phyloP scores from a whole-genome alignment of 2,113 vertebrate genomes.

The Romanogobio albipinnatus region DNA sequence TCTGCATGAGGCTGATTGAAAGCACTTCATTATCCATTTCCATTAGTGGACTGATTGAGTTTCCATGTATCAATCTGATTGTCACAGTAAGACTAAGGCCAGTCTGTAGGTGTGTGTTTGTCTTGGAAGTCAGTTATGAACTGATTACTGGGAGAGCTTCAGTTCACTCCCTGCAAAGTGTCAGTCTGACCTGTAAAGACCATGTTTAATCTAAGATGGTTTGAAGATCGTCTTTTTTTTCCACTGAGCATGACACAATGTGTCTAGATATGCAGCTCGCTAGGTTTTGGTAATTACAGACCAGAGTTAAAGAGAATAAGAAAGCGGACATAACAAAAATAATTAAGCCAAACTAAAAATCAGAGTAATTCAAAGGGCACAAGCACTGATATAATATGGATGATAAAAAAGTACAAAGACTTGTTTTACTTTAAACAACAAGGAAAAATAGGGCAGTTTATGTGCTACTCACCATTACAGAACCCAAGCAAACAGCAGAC shows the following conservation, averaged over 20 bases:
- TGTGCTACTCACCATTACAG: slow-evolving; percentile 40
- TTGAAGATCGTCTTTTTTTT: background rate
- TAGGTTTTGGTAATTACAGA: background rate
- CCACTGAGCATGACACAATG: background rate
- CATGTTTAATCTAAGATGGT: background rate
- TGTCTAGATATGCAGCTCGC: background rate
- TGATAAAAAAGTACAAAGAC: background rate
- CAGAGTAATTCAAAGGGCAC: background rate
- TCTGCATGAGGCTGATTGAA: slow-evolving; percentile 30
- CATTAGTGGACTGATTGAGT: slow-evolving; percentile 26
- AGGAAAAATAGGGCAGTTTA: background rate
- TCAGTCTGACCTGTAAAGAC: background rate
- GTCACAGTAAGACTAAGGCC: slow-evolving; percentile 27
- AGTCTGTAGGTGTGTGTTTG: slow-evolving; percentile 29
- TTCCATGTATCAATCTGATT: slow-evolving; percentile 41
- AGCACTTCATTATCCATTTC: slow-evolving; percentile 49
- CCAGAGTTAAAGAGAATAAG: background rate
- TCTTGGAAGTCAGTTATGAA: slow-evolving; percentile 18
- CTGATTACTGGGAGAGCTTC: slow-evolving; percentile 13
- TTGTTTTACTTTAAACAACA: slow-evolving; percentile 8
- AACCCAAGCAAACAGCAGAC: slow-evolving; percentile 19
- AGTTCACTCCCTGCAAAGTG: background rate
- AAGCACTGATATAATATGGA: background rate
- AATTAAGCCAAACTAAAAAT: background rate
- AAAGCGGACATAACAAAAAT: background rate